These are phyloP conservation scores for Hippotragus niger DNA, from an alignment of 2,113 vertebrate species.

Conservation along the genomic window DNA sequence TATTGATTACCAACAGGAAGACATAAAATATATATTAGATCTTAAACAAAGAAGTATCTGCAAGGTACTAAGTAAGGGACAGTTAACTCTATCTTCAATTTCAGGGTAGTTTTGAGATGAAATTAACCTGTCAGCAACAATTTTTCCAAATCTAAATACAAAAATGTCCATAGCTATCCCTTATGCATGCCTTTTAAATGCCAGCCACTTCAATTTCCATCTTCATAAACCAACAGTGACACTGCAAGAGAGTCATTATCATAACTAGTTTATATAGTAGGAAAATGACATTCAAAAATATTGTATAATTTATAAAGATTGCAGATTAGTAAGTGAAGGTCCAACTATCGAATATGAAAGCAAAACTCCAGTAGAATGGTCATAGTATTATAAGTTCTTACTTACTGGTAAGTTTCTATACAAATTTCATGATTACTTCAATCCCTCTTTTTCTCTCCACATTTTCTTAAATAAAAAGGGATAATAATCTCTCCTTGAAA, in stretches of 20 bases:
- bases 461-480: neutral
- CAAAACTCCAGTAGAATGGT: neutral
- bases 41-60: neutral
- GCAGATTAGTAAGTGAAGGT: neutral
- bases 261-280: neutral
- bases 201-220: neutral
- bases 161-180: neutral
- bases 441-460: accelerated
- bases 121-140: neutral
- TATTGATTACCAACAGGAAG: neutral
- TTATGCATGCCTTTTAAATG: neutral
- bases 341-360: neutral
- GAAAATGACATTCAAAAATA: neutral
- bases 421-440: neutral
- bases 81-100: neutral
- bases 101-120: neutral
- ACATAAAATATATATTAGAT: neutral
- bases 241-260: accelerated
- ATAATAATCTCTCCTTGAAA: neutral
- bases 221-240: neutral
- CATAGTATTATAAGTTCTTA: neutral
- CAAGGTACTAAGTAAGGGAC: neutral
- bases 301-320: neutral
- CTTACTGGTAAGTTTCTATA: neutral
- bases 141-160: neutral